A percentile compares a stretch with the other conserved stretches of the same genome.
These are phyloP conservation scores for Stenoptilia bipunctidactyla DNA, from an alignment of 2,888 invertebrate species.

Conservation along the genomic window DNA sequence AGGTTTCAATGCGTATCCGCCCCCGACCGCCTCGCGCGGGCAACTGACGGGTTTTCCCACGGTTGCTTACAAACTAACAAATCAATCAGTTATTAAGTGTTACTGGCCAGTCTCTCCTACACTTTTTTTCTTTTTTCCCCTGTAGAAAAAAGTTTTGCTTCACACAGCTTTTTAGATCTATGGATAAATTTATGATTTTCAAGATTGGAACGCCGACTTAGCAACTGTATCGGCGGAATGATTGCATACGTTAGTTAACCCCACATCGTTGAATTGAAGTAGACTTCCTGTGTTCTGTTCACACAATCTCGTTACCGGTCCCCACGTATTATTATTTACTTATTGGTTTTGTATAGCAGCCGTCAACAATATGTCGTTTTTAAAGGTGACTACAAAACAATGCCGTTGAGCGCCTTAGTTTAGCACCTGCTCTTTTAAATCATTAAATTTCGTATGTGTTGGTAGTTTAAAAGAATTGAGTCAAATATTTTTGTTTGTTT, in stretches of 20 bases:
- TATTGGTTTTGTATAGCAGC: constrained; percentile 61
- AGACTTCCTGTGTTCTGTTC: constrained; percentile 58
- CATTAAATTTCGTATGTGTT: constrained; percentile 6
- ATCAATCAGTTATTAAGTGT: constrained; percentile 26
- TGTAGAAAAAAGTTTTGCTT: too few relatives aligned
- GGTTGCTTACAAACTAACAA: constrained; percentile 44
- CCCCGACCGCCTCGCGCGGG: constrained; percentile 39
- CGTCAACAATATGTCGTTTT: constrained; percentile 64
- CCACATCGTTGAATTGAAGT: constrained; percentile 40
- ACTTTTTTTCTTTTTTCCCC: constrained; percentile 6
- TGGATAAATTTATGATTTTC: too few relatives aligned
- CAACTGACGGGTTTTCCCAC: constrained; percentile 59
- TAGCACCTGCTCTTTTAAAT: constrained; percentile 45
- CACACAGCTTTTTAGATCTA: too few relatives aligned
- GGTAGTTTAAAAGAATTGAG: constrained; percentile 19
- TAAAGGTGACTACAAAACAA: constrained; percentile 66
- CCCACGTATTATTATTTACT: constrained; percentile 61
- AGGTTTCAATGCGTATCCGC: constrained; percentile 43
- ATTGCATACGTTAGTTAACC: constrained; percentile 15
- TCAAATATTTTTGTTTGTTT: constrained; percentile 61
- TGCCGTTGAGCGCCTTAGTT: constrained; percentile 51
- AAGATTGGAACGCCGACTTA: too few relatives aligned
- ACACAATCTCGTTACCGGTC: constrained; percentile 52
- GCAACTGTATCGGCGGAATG: too few relatives aligned
- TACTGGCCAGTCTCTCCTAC: not conserved